Base-by-base conservation (phyloP, 2,888 invertebrate species). In the Catocala nupta region DNA sequence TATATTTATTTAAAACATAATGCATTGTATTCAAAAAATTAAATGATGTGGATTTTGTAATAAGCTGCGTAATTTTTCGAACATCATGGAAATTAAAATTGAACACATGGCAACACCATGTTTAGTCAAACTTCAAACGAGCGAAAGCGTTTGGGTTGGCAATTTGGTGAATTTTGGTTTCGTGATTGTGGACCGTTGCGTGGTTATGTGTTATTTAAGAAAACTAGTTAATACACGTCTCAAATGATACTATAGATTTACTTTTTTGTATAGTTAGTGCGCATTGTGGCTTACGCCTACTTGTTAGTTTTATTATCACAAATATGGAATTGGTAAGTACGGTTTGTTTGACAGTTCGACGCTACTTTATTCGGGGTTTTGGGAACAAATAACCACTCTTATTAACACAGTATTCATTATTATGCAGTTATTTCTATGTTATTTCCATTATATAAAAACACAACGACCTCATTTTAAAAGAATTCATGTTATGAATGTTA, bases 301-400 rank as follows among this genome's bases (percentile, higher is more conserved):
- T 48, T 55, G 51, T 53, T 67, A 55, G 51, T 49, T 39, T 54
- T 55, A 36, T 50, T 62, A 66, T 59, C 65, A 73, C 72, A 69
- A 71, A 63, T 75, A 78, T 81, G 79, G 78, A 81, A 74, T 78
- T 78, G 78, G 78, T 81, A 60, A 77, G 82, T 59, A 50, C 33
- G 33, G 2, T 55, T 55, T n/a, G 43, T 50, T 44, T 52, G 7
- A 56, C 45, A 34, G 56, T 55, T 49, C 8, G 34, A 49, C 34
- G 34, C n/a, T 47, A 47, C n/a, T 11, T 47, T 25, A 25, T 25
- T 25, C 8, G 36, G 8, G 36, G 6, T 8, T 39, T 39, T 39
- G 36, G 36, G 6, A 39, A 16, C 16, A 45, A n/a, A 12, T 7
- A 10, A 12, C 13, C 12, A n/a, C 8, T 13, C 12, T 11, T 43